phyloP scores from a whole-genome alignment of 2,888 invertebrate genomes.

The Eristalis arbustorum region DNA sequence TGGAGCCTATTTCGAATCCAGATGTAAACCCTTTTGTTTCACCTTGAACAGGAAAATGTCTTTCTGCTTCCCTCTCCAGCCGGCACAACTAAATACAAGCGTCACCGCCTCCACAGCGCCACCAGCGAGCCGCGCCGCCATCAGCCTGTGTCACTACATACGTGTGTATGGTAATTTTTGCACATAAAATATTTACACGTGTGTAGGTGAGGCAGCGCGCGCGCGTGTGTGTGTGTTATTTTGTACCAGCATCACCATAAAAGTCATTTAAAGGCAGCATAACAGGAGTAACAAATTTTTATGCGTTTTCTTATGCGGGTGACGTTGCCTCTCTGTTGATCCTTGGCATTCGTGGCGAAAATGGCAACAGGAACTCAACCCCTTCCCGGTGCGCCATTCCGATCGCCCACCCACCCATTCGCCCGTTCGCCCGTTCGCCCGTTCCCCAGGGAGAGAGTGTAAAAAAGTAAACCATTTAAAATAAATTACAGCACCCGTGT shows the following conservation, averaged over 20 bases:
- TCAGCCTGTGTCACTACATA: constrained; percentile 4
- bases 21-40: constrained; percentile 55
- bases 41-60: constrained; percentile 56
- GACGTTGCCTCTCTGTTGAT: constrained; percentile 43
- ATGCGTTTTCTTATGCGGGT: constrained; percentile 64
- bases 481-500: constrained; percentile 65
- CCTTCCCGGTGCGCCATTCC: background rate
- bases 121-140: background rate
- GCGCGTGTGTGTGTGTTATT: constrained; percentile 55
- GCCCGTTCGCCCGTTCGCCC: background rate
- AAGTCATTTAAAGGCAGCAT: constrained; percentile 68
- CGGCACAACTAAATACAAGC: background rate
- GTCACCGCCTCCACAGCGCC: background rate
- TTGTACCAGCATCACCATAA: constrained; percentile 68
- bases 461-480: constrained; percentile 69
- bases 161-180: constrained; percentile 67
- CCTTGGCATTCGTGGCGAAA: constrained; percentile 57
- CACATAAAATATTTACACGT: constrained; percentile 67
- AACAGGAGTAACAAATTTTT: constrained; percentile 70
- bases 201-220: too few relatives aligned
- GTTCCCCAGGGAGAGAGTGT: background rate
- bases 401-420: background rate
- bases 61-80: background rate
- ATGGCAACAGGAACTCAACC: constrained; percentile 36
- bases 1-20: constrained; percentile 53